A percentile compares a stretch with the other conserved stretches of the same genome.
phyloP scores from a whole-genome alignment of 2,888 invertebrate genomes.

The Archips crataeganus region DNA sequence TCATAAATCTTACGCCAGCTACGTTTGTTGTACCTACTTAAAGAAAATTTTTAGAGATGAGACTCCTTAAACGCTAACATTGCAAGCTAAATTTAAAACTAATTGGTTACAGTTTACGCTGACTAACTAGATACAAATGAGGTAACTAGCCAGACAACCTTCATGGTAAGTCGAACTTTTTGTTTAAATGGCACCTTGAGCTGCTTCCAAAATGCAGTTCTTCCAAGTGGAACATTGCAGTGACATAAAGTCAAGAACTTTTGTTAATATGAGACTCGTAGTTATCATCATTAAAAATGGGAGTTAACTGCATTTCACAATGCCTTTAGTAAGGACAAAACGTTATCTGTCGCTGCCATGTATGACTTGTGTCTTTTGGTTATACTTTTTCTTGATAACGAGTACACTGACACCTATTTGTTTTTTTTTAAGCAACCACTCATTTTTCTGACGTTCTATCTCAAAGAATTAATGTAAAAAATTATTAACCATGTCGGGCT shows the following conservation, averaged over 20 bases:
- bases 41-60: not conserved
- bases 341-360: not conserved
- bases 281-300: slow-evolving; percentile 16
- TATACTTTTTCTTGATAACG: not conserved
- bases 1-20: not conserved
- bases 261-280: slow-evolving; percentile 17
- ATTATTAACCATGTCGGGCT: not conserved
- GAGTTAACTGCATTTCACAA: not conserved
- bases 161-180: slow-evolving; percentile 48
- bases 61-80: not conserved
- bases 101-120: slow-evolving; percentile 15
- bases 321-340: slow-evolving; percentile 2
- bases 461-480: not conserved
- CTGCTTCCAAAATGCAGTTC: slow-evolving; percentile 45
- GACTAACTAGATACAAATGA: slow-evolving; percentile 21
- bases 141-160: slow-evolving; percentile 46
- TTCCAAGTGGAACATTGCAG: slow-evolving; percentile 29
- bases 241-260: slow-evolving; percentile 30
- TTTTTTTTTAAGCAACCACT: not conserved
- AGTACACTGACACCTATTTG: not conserved
- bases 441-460: not conserved
- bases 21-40: not conserved
- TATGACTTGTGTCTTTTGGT: not conserved
- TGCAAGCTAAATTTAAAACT: not conserved
- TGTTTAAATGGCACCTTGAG: slow-evolving; percentile 49